Evolutionary conservation across 1,140 invertebrate species (phyloP).

Genomic region (Calliphora vicina): DNA sequence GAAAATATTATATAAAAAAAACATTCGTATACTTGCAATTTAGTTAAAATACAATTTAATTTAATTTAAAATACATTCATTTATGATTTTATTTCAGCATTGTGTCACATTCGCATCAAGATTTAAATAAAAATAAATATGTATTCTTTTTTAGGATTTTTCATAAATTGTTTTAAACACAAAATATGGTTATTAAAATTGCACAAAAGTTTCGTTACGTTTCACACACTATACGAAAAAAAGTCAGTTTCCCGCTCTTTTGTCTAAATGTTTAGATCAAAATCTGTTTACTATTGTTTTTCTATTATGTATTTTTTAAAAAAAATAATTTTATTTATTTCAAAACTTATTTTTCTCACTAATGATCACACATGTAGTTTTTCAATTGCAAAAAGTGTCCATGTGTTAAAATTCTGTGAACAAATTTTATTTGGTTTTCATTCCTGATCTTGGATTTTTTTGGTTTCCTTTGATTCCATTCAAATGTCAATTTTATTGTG

Average conservation of each 20-base stretch:
- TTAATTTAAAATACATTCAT: background rate
- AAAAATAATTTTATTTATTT: background rate
- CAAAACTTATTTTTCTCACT: background rate
- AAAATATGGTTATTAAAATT: background rate
- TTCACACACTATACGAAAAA: background rate
- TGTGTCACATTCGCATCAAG: background rate
- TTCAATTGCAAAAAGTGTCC: background rate
- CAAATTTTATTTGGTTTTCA: background rate
- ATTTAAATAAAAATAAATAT: no score
- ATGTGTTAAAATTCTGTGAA: slow-evolving; percentile 19
- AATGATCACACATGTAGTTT: background rate
- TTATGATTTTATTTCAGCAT: background rate
- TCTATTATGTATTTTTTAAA: no score
- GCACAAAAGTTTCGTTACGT: background rate
- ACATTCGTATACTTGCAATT: background rate
- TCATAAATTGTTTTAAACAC: background rate
- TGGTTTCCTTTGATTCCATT: slow-evolving; percentile 7
- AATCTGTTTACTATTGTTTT: background rate
- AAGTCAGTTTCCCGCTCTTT: background rate
- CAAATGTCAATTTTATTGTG: slow-evolving; percentile 28
- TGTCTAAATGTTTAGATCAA: background rate
- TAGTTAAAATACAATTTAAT: background rate
- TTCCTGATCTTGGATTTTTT: slow-evolving; percentile 3
- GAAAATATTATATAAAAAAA: no score
- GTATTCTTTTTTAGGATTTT: background rate